Conservation (phyloP, 2,113 vertebrate species). For the Gasterosteus nipponicus region DNA sequence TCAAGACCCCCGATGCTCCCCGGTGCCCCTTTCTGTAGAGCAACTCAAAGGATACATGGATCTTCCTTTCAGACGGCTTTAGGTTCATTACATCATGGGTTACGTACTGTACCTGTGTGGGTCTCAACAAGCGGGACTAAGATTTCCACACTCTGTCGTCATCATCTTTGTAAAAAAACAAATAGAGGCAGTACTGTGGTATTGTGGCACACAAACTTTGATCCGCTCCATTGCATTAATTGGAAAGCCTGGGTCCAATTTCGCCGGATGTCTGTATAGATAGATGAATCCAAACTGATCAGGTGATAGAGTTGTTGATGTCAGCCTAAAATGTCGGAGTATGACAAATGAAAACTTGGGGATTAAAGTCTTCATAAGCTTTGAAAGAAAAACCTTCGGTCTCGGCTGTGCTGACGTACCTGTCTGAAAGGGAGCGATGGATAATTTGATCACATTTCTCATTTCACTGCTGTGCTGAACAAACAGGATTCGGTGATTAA, state of each 20-base stretch:
- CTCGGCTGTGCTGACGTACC: constrained; percentile 85
- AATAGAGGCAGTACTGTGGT: neutral
- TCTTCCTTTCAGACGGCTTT: neutral
- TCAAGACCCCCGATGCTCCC: neutral
- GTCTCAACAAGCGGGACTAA: neutral
- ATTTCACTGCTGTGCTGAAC: constrained; percentile 89
- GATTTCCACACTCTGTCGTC: neutral
- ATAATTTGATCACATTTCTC: constrained; percentile 92
- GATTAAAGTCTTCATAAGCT: constrained; percentile 59
- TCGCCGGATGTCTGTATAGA: constrained; percentile 36
- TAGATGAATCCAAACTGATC: constrained; percentile 49
- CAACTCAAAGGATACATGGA: neutral
- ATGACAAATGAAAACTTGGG: constrained; percentile 47
- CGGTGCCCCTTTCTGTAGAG: neutral
- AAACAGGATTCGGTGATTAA: constrained; percentile 86
- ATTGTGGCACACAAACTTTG: constrained; percentile 32
- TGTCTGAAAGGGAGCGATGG: constrained; percentile 88
- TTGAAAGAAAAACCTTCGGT: constrained; percentile 66
- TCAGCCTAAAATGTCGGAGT: constrained; percentile 29
- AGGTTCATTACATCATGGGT: constrained; percentile 6
- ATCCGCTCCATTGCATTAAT: constrained; percentile 30
- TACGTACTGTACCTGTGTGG: neutral
- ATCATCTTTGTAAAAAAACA: neutral
- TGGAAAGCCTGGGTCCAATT: constrained; percentile 20
- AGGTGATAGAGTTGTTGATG: constrained; percentile 41